Base-by-base conservation (phyloP, 35 echinoderm and acorn worm genomes). In the Ptychodera flava region DNA sequence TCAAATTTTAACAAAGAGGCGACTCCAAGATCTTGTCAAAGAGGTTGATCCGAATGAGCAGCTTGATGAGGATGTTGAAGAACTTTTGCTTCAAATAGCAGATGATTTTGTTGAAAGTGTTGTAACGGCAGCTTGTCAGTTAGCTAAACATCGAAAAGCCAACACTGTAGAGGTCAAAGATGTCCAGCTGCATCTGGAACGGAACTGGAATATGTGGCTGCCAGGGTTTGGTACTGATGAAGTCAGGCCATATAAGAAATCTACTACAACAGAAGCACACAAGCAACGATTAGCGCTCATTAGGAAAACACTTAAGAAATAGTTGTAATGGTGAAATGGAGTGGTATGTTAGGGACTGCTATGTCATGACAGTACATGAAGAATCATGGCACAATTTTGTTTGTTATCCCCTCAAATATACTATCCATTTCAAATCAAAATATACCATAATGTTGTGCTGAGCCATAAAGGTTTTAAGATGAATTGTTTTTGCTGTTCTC, bases 51-150 rank as follows among this genome's bases (percentile, higher is more conserved):
- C 95, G 35, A 98, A 94, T 79, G 93, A 93, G 37, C 95, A 98
- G 78, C 88, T 98, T 36, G 95, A 98, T 94, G 95, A 98, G 78
- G 95, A 94, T 85, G 95, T 98, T 32, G 95, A 94, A 92, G 92
- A 97, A 83, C 89, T 98, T 87, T 85, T 98, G 38, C 83, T 98
- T 82, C 95, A 98, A 85, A 94, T 98, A 36, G 92, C 95, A 33
- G 95, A 98, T 90, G 95, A 98, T 79, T 98, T 98, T 79, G 93
- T 98, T 2, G 95, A 98, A 77, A 98, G 92, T 77, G 79, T 98
- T 80, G 95, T 98, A 15, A 98, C 95, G 36, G 83, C 95, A 32
- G 92, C 92, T 0, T 98, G 95, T 34, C 95, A 98, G 84, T 78
- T 98, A 1, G 95, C 95, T 53, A 94, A 98, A 76, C 95, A 98